A percentile compares a stretch with the other conserved stretches of the same genome.
These are phyloP conservation scores for Drosophila prostipennis DNA, from an alignment of 2,888 invertebrate genomes.

Conservation along the genomic window DNA sequence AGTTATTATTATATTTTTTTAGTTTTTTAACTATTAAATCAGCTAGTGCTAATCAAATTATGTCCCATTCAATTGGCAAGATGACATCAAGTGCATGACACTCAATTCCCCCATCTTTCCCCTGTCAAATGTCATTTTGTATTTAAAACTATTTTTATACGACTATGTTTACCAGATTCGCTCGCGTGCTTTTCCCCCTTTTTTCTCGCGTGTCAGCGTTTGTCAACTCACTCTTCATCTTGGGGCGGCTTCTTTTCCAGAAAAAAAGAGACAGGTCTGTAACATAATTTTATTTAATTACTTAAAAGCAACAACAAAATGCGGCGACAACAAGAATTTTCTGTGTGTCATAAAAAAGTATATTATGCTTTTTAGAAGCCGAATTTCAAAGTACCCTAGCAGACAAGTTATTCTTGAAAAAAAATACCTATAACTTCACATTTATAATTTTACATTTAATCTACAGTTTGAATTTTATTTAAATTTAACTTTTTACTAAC, in stretches of 20 bases:
- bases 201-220: constrained; percentile 38
- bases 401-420: too few species aligned
- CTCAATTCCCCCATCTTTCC: constrained; percentile 35
- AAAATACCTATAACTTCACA: too few species aligned
- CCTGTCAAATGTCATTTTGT: constrained; percentile 26
- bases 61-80: constrained; percentile 56
- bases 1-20: neutral
- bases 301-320: constrained; percentile 57
- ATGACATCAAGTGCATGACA: constrained; percentile 65
- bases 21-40: constrained; percentile 3
- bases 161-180: constrained; percentile 25
- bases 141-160: constrained; percentile 54
- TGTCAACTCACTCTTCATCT: constrained; percentile 33
- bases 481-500: too few species aligned
- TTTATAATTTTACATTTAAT: neutral
- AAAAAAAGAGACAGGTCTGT: constrained; percentile 38
- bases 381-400: neutral
- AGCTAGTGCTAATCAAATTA: constrained; percentile 61
- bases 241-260: constrained; percentile 15
- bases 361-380: constrained; percentile 42
- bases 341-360: constrained; percentile 73
- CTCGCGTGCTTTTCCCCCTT: constrained; percentile 27
- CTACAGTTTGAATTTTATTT: too few species aligned
- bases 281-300: constrained; percentile 74
- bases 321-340: constrained; percentile 66